Conservation (phyloP, 2,888 invertebrate species). For the Nipponacmea schrenckii region DNA sequence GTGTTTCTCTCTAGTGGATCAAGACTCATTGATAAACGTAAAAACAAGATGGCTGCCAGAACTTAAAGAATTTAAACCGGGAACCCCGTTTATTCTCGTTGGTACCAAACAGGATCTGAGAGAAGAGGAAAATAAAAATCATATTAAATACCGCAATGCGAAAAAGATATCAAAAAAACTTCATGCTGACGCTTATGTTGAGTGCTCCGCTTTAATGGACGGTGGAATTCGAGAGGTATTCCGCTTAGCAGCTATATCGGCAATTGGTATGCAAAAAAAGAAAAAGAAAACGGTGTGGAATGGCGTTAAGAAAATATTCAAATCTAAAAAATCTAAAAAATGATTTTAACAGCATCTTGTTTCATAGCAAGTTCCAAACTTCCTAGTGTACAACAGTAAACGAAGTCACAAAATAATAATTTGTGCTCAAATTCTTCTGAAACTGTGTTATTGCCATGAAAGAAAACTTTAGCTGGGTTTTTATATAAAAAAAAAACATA, state of each 20-base stretch:
- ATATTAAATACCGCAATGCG: constrained; percentile 26
- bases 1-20: constrained; percentile 53
- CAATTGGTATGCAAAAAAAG: constrained; percentile 42
- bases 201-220: constrained; percentile 42
- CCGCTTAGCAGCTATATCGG: constrained; percentile 37
- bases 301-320: constrained; percentile 39
- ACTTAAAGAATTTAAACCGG: constrained; percentile 51
- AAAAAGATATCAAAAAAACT: constrained; percentile 34
- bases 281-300: constrained; percentile 41
- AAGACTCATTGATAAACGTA: constrained; percentile 54
- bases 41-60: constrained; percentile 56
- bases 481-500: no score
- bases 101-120: constrained; percentile 57
- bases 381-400: no score
- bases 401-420: no score
- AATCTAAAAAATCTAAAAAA: not conserved
- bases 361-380: no score
- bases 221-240: constrained; percentile 46
- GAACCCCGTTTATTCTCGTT: constrained; percentile 53
- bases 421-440: no score
- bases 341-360: no score
- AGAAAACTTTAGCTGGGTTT: no score
- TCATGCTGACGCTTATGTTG: constrained; percentile 34
- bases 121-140: constrained; percentile 10
- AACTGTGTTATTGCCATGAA: no score